Evolutionary conservation across 2,888 invertebrate genomes (phyloP), one percentile per base, ranked within the genome.

Genomic region (Ophraella communa): DNA sequence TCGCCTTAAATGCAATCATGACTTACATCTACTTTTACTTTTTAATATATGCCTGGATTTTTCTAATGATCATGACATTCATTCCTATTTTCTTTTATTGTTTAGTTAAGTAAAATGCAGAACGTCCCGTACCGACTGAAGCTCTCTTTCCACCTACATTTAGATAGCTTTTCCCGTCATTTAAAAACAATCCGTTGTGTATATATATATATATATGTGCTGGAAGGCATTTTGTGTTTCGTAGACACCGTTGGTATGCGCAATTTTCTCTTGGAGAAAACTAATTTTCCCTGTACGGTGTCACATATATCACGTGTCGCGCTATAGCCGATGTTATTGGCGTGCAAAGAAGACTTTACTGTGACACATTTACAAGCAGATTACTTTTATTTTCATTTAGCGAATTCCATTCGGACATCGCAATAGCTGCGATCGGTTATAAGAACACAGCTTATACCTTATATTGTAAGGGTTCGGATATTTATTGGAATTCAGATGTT

Each of bases 331-430:
- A 79, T 79, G 79, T 80, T 80, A 80, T 81, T 80, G 79, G 77
- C 76, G 76, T 79, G 81, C 82, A 82, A 82, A 82, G 81, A 81
- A 82, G 82, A 82, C 81, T 82, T 82, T 82, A 82, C 81, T 77
- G 77, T 82, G 82, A 82, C 82, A 82, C 81, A 82, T 82, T 82
- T 81, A 81, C 78, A 81, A 79, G 79, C 79, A 78, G 82, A 82
- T 82, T 82, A 82, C 82, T 82, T 82, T 82, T 82, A 82, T 82
- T 82, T 80, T 79, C 79, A 59, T 68, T 62, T 68, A 62, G 62
- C 66, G 67, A 64, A 62, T 65, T 62, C 62, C 65, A 42, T 58
- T 62, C 57, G 65, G 64, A 59, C 64, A 59, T 54, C 39, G 44
- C 44, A 20, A 35, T 23, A 49, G 57, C 47, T 57, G 47, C 60